Base-by-base conservation (phyloP, 2,797 vertebrate genomes). In the Labeo calbasu region DNA sequence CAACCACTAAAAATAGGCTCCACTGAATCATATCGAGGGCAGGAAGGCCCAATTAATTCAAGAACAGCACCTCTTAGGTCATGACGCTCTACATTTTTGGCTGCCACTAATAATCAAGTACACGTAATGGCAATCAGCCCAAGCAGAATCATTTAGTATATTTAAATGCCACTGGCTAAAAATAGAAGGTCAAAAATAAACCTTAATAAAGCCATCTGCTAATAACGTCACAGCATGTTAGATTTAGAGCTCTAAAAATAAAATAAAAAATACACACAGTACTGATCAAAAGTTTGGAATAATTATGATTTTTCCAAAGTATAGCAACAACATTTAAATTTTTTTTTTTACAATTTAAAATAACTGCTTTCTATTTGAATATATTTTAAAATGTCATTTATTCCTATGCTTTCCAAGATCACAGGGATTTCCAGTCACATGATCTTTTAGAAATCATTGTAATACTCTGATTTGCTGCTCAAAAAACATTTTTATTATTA, bases 111-210 rank as follows among this genome's bases (percentile, higher is more conserved):
- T 82, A 77, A 77, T 48, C 50, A 69, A 69, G 51, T 50, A 69
- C 51, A 83, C 10, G 15, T n/a, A 59, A 69, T 77, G 72, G 23
- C 63, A 83, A 83, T 83, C n/a, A 82, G 36, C 19, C 32, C 19
- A 55, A 81, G 11, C 69, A 63, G 48, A 43, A 40, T 10, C 12
- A 66, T 17, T 23, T 12, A 6, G 63, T 17, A 79, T 32, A 53
- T 79, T 79, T 28, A 40, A 79, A 79, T 8, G 25, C 9, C 23
- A 13, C n/a, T 28, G 28, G 23, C 32, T 79, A 69, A 77, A 69
- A 7, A 77, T n/a, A 72, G 69, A 48, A 28, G 5, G 23, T 32
- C 59, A 61, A 32, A 72, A 48, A 81, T 48, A 71, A 59, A 32
- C 23, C 40, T 23, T 14, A 40, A 79, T 40, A 4, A 75, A 9